Conservation (phyloP, 2,797 vertebrate species). For the Alfaro cultratus region DNA sequence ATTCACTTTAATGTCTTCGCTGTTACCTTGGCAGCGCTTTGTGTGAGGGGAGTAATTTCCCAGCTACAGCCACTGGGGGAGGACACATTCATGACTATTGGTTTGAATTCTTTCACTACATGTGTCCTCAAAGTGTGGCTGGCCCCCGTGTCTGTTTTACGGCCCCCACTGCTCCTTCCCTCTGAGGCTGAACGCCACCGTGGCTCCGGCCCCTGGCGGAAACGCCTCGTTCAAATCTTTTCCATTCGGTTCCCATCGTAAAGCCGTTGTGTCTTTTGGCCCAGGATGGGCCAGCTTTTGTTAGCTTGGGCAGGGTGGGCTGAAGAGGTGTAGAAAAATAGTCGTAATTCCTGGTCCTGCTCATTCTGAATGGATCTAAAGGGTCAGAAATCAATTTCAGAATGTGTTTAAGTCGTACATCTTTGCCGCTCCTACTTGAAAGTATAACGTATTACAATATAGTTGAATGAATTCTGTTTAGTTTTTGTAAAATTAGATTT, state of each 20-base stretch:
- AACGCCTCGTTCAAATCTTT: slow-evolving; percentile 53
- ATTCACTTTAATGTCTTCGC: slow-evolving; percentile 35
- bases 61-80: slow-evolving; percentile 37
- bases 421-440: no score
- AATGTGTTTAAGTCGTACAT: no score
- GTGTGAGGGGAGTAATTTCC: slow-evolving; percentile 59
- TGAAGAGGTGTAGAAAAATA: background rate
- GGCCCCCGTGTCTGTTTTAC: slow-evolving; percentile 39
- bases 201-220: slow-evolving; percentile 54
- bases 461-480: no score
- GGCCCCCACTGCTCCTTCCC: slow-evolving; percentile 46
- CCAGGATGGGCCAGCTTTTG: slow-evolving; percentile 2
- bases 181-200: slow-evolving; percentile 32
- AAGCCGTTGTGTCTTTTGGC: slow-evolving; percentile 23
- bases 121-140: slow-evolving; percentile 51
- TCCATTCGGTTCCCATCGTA: slow-evolving; percentile 37
- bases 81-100: slow-evolving; percentile 34
- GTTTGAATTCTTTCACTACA: slow-evolving; percentile 60
- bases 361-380: no score
- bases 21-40: slow-evolving; percentile 68
- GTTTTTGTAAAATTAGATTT: no score
- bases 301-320: slow-evolving; percentile 42
- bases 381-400: no score
- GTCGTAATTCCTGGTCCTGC: no score
- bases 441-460: no score